Percentiles rank a stretch among this genome's conserved stretches.
Conservation (phyloP, 2,113 vertebrate species). For the Talpa occidentalis region DNA sequence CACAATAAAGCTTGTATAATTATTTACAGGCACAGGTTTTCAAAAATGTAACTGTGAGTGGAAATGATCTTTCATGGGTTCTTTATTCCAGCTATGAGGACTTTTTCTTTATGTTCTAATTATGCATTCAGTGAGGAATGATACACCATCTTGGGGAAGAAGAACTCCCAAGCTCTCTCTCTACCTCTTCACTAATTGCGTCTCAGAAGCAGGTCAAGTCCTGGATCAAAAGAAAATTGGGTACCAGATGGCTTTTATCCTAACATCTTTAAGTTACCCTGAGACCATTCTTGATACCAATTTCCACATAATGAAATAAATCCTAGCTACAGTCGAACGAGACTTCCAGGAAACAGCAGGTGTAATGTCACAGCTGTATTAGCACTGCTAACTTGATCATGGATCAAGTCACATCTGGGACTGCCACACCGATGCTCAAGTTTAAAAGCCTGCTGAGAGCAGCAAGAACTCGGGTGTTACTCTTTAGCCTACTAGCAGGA, state of each 20-base stretch:
- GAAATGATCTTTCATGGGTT: neutral
- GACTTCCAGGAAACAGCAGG: slow-evolving; percentile 55
- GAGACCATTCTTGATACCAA: slow-evolving; percentile 38
- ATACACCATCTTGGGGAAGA: neutral
- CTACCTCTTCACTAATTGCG: neutral
- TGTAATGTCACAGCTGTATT: slow-evolving; percentile 53
- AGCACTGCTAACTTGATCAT: slow-evolving; percentile 10
- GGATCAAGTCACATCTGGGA: slow-evolving; percentile 52
- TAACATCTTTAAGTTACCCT: slow-evolving; percentile 49
- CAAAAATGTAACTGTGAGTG: neutral
- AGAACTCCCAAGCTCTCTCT: neutral
- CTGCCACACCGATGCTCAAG: slow-evolving; percentile 23
- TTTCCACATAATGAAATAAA: slow-evolving; percentile 62
- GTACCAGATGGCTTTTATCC: slow-evolving; percentile 51
- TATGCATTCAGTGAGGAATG: neutral
- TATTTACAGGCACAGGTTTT: neutral
- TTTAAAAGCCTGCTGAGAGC: slow-evolving; percentile 44
- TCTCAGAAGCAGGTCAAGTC: slow-evolving; percentile 20
- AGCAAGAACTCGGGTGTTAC: neutral
- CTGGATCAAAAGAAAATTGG: slow-evolving; percentile 27
- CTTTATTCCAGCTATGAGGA: neutral
- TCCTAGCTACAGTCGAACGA: slow-evolving; percentile 19
- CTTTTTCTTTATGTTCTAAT: neutral
- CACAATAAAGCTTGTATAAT: neutral
- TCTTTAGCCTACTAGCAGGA: slow-evolving; percentile 3